These are phyloP conservation scores for Epirrita christyi DNA, from an alignment of 2,888 invertebrate species.

Conservation along the genomic window DNA sequence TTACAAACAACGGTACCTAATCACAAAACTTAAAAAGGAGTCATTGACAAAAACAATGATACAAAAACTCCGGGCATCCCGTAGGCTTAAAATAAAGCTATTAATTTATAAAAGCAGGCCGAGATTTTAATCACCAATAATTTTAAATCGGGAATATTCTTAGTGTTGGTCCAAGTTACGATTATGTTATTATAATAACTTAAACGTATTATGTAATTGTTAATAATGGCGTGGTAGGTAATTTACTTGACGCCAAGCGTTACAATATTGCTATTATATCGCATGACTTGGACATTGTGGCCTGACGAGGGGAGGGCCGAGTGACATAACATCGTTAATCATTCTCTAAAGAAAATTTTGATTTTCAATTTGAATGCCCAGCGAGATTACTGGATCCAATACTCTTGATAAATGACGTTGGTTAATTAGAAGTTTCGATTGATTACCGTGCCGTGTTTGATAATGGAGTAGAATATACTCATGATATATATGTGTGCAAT, in stretches of 20 bases:
- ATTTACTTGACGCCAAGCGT: conserved; percentile 72
- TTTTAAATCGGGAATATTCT: conserved; percentile 36
- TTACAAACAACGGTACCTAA: conserved; percentile 25
- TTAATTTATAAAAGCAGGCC: conserved; percentile 16
- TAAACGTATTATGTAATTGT: conserved; percentile 55
- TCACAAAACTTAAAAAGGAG: conserved; percentile 18
- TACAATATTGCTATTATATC: conserved; percentile 79
- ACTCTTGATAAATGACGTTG: conserved; percentile 69
- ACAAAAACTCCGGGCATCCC: conserved; percentile 21
- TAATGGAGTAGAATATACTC: conserved; percentile 50
- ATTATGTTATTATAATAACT: conserved; percentile 40
- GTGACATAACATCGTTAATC: conserved; percentile 81
- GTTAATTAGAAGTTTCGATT: conserved; percentile 62
- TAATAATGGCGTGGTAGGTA: conserved; percentile 70
- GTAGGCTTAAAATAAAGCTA: conserved; percentile 15
- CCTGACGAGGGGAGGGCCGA: conserved; percentile 65
- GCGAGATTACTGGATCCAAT: conserved; percentile 70
- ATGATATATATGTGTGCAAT: conserved; percentile 58
- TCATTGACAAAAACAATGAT: conserved; percentile 19
- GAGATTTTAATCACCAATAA: conserved; percentile 39
- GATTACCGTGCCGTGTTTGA: conserved; percentile 39
- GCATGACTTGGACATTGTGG: conserved; percentile 75
- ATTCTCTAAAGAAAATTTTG: conserved; percentile 75
- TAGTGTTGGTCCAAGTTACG: conserved; percentile 37
- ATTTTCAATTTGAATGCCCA: conserved; percentile 75